Conservation (phyloP, 2,888 invertebrate species). For the Itoplectis maculator region DNA sequence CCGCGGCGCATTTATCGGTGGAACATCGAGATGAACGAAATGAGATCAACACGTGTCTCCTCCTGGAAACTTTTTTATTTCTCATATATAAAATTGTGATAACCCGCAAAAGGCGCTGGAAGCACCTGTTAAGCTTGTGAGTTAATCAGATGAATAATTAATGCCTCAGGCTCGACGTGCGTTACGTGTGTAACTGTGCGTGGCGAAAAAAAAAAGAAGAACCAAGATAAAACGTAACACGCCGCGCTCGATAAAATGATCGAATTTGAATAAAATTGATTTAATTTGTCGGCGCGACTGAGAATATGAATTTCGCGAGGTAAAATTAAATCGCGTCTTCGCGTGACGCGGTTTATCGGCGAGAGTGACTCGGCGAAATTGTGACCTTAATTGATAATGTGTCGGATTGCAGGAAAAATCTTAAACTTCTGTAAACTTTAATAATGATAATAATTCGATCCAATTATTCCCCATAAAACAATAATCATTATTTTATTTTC, state of each 20-base stretch:
- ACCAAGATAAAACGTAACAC: not conserved
- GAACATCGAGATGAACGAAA: not conserved
- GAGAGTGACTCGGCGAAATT: too few relatives aligned
- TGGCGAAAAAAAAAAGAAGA: not conserved
- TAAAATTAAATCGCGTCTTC: too few relatives aligned
- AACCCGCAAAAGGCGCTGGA: not conserved
- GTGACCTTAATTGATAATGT: too few relatives aligned
- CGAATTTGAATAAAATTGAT: too few relatives aligned
- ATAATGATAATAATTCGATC: too few relatives aligned
- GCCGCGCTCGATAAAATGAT: not conserved
- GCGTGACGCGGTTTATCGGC: too few relatives aligned
- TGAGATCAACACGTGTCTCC: slow-evolving; percentile 8
- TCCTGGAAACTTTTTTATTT: not conserved
- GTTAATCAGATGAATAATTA: not conserved
- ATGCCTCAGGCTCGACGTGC: not conserved
- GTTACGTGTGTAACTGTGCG: not conserved
- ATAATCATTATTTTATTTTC: too few relatives aligned
- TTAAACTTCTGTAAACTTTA: too few relatives aligned
- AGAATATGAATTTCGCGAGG: too few relatives aligned
- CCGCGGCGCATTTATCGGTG: not conserved
- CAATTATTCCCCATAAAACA: too few relatives aligned
- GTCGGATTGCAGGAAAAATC: too few relatives aligned
- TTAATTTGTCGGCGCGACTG: too few relatives aligned
- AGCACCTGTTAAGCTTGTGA: not conserved
- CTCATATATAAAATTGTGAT: not conserved